Conservation (phyloP, 2,113 vertebrate species). For the Ceyx margarethae region DNA sequence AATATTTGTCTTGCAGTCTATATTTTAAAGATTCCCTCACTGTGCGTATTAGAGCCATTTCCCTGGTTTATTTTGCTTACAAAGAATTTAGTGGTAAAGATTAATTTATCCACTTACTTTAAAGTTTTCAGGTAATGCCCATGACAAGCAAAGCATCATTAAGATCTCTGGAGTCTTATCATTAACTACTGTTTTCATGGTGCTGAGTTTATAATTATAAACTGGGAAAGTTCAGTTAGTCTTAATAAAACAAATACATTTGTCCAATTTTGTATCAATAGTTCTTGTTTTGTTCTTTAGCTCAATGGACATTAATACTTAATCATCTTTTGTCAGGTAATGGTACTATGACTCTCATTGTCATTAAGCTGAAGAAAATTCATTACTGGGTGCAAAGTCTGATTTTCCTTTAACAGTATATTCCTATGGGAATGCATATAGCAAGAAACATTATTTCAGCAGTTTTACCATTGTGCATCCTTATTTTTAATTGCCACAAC, state of each 20-base stretch:
- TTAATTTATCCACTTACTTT: constrained; percentile 31
- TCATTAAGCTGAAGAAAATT: constrained; percentile 15
- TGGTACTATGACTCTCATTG: not conserved
- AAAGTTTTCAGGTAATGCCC: constrained; percentile 29
- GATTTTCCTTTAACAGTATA: constrained; percentile 18
- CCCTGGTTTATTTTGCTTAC: constrained; percentile 22
- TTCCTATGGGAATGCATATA: constrained; percentile 19
- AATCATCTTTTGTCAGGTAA: constrained; percentile 48
- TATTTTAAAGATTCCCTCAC: not conserved
- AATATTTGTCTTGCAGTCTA: not conserved
- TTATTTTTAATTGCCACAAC: constrained; percentile 52
- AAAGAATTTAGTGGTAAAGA: constrained; percentile 32
- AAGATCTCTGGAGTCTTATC: constrained; percentile 26
- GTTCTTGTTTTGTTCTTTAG: constrained; percentile 16
- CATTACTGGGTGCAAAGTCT: constrained; percentile 2
- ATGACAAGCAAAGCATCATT: constrained; percentile 38
- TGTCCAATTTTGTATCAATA: constrained; percentile 39
- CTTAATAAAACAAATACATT: constrained; percentile 6
- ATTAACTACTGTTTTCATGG: constrained; percentile 21
- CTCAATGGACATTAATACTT: constrained; percentile 31
- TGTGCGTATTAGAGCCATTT: not conserved
- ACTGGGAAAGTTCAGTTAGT: not conserved
- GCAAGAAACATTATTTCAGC: constrained; percentile 47
- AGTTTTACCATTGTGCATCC: constrained; percentile 15
- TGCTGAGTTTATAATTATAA: not conserved